Percentiles rank a stretch among this genome's conserved stretches.
These are phyloP conservation scores for Zeugodacus cucurbitae DNA, from an alignment of 1,140 invertebrate genomes.

Conservation along the genomic window DNA sequence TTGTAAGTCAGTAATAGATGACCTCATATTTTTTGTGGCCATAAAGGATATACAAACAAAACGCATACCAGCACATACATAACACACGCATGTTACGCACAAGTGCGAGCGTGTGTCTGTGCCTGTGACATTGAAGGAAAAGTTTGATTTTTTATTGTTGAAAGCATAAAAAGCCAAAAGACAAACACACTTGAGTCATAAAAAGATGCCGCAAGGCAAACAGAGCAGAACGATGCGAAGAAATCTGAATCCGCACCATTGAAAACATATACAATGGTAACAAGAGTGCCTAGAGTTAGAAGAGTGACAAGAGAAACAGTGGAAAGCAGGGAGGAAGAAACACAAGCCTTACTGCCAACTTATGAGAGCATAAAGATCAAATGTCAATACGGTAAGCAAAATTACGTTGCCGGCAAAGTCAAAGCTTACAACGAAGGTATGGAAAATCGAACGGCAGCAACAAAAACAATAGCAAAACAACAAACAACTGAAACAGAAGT, in stretches of 20 bases:
- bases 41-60: neutral
- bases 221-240: slow-evolving; percentile 23
- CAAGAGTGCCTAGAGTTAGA: neutral
- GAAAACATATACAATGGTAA: neutral
- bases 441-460: slow-evolving; percentile 18
- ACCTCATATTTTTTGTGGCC: slow-evolving; percentile 42
- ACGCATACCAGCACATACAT: neutral
- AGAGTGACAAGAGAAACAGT: neutral
- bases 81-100: neutral
- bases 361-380: slow-evolving; percentile 47
- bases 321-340: neutral
- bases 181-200: slow-evolving; percentile 47
- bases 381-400: slow-evolving; percentile 42
- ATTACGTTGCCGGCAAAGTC: neutral
- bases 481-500: slow-evolving; percentile 29
- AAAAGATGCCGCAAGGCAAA: slow-evolving; percentile 48
- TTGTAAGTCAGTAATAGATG: slow-evolving; percentile 43
- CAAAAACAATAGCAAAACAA: neutral
- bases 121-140: neutral
- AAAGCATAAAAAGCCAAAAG: slow-evolving; percentile 48
- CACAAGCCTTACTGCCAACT: neutral
- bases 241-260: slow-evolving; percentile 2
- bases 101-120: neutral
- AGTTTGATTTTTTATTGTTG: slow-evolving; percentile 47
- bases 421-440: neutral